Base-by-base conservation (phyloP, 2,888 invertebrate species). In the Micoletzkya japonica region DNA sequence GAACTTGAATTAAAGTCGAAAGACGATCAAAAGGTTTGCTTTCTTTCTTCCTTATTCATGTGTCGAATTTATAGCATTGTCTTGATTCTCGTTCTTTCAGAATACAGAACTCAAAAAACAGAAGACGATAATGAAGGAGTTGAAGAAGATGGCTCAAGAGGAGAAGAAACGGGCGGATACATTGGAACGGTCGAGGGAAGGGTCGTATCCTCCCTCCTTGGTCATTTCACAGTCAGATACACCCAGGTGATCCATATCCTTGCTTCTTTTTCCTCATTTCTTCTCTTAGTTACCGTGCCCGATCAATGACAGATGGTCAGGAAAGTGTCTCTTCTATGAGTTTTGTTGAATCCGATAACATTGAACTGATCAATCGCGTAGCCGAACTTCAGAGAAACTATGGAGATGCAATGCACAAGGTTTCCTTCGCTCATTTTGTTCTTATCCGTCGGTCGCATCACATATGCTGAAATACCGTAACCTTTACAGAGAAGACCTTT, bases 321-420 rank as follows among this genome's bases (percentile, higher is more conserved):
- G 77, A 79, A 44, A 78, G 78, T 57, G 74, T 78, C 7, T 78
- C 81, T 20, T 81, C 81, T 1, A 70, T 82, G 17, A 78, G 76
- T 24, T 79, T 82, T 4, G 76, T 86, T 32, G 87, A 87, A 66
- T 84, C 86, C 37, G 88, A 88, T 73, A 86, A 87, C 71, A 83
- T 81, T 28, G 87, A 87, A 39, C 78, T 88, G 44, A 77, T 88
- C 44, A 81, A 79, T 39, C 83, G 87, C 70, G 70, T 88, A 17
- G 85, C 87, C 1, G 78, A 80, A 6, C 72, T 88, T 6, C 88
- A 89, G 77, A 86, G 88, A 74, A 86, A 87, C 67, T 88, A 88
- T 59, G 87, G 87, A 86, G 85, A 85, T 34, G 77, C 88, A 34
- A 87, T 88, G 70, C 88, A 89, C 76, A 87, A 86, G 84, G 87